These are phyloP conservation scores for Ashinkailepas kermadecensis DNA, from an alignment of 2,888 invertebrate species.

Conservation along the genomic window DNA sequence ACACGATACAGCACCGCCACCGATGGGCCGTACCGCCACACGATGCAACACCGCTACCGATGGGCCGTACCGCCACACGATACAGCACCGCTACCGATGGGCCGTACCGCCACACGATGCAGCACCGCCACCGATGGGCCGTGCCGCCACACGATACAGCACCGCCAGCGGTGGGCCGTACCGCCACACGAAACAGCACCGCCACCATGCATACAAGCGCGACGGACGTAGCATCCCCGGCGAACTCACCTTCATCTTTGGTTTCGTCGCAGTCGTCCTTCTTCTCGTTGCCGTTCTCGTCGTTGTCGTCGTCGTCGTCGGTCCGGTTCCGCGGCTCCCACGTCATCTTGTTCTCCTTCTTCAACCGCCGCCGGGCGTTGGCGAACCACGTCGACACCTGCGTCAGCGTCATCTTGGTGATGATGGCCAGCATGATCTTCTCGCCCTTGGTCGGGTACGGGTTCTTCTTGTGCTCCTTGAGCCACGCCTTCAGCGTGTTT, in stretches of 20 bases:
- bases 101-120: no score
- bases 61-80: no score
- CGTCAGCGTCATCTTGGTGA: conserved; percentile 97
- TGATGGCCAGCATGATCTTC: conserved; percentile 97
- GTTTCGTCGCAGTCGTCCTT: conserved; percentile 42
- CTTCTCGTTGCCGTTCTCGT: conserved; percentile 34
- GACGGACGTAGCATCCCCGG: no score
- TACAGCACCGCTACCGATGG: no score
- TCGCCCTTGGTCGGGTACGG: conserved; percentile 99
- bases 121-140: no score
- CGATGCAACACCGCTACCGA: no score
- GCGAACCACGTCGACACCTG: conserved; percentile 95
- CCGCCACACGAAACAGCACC: no score
- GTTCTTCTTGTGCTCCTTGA: conserved; percentile 98
- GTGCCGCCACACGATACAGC: no score
- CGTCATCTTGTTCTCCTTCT: conserved; percentile 97
- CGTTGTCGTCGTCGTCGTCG: conserved; percentile 77
- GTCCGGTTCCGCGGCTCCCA: conserved; percentile 92
- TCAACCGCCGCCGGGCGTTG: conserved; percentile 82
- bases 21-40: no score
- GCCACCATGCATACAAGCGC: no score
- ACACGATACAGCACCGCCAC: no score
- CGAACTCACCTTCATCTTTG: conserved; percentile 51
- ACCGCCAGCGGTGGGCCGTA: no score
- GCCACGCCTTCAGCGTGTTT: conserved; percentile 94